Evolutionary conservation across 1,140 invertebrate genomes (phyloP), one percentile per base, ranked within the genome.

Genomic region (Antheraea pernyi): DNA sequence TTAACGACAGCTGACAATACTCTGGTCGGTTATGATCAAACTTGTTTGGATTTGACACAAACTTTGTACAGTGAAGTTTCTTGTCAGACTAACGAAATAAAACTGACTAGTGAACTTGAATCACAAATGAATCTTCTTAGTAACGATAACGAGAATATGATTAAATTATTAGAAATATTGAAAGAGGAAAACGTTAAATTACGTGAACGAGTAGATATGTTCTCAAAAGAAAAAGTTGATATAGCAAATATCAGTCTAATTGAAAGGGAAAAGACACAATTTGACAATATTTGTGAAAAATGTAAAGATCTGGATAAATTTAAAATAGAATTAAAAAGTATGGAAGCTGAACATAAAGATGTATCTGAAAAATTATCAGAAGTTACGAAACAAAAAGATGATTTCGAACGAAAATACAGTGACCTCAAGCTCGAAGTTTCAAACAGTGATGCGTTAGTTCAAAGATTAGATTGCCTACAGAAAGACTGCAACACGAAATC

Each of bases 1-100:
- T 68, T 91, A 53, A 84, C 83, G 5, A 83, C 84, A 16, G 82
- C 75, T 39, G 86, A 90, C 70, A 89, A 84, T 66, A 92, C 85
- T 60, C 67, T 90, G 19, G 67, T 78, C 30, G 79, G 75, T 11
- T 73, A 83, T 67, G 85, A 91, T 61, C 86, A 88, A 74, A 89
- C 86, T 18, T 84, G 82, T 71, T 82, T 88, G 62, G 86, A 90
- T 73, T 65, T 83, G 36, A 84, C 86, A 53, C 85, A 89, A 69
- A 42, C 72, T 30, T 59, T 75, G 39, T 80, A 69, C 59, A 84
- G 73, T 60, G 89, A 91, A 71, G 77, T 78, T 30, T 78, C 75
- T 53, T 85, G 79, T 77, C 86, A 87, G 68, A 79, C 81, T 18
- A 76, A 74, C 60, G 79, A 74, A 70, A 75, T 62, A 69, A 75